phyloP scores from a whole-genome alignment of 53 echinoderm and acorn worm species.

The Echinarachnius parma region DNA sequence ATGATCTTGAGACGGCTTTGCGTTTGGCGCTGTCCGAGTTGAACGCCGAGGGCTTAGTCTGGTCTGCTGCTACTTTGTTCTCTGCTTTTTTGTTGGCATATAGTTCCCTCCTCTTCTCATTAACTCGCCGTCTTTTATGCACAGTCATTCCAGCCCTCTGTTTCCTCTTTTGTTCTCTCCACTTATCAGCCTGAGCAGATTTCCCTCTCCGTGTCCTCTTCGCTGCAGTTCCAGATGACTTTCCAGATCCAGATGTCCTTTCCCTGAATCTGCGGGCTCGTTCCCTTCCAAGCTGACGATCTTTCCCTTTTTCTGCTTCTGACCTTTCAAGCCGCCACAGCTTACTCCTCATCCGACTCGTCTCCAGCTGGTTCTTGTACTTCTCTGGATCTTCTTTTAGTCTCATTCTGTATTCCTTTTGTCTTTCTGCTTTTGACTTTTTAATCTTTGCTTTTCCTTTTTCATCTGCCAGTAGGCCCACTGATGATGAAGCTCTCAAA shows the following conservation, averaged over 20 bases:
- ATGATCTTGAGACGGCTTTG: conserved; percentile 45
- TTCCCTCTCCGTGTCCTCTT: conserved; percentile 21
- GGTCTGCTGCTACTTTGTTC: neutral
- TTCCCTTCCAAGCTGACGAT: conserved; percentile 1
- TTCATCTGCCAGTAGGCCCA: neutral
- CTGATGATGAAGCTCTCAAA: conserved; percentile 6
- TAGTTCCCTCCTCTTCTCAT: conserved; percentile 36
- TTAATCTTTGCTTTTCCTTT: conserved; percentile 16
- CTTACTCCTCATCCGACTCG: neutral
- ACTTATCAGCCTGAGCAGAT: conserved; percentile 19
- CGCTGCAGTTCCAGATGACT: neutral
- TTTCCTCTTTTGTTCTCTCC: conserved; percentile 20
- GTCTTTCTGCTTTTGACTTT: conserved; percentile 25
- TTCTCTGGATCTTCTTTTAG: conserved; percentile 6
- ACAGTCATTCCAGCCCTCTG: conserved; percentile 23
- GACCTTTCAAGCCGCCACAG: conserved; percentile 17
- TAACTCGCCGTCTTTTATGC: conserved; percentile 33
- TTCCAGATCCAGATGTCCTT: neutral
- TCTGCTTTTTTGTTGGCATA: conserved; percentile 24
- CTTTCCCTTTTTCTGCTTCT: conserved; percentile 2
- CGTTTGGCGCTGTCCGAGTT: conserved; percentile 28
- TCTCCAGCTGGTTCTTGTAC: conserved; percentile 10
- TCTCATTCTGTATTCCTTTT: conserved; percentile 24
- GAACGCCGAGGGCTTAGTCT: neutral
- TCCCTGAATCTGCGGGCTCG: conserved; percentile 13